These are phyloP conservation scores for Sycophila sp. DNA, from an alignment of 1,140 invertebrate genomes.

Conservation along the genomic window DNA sequence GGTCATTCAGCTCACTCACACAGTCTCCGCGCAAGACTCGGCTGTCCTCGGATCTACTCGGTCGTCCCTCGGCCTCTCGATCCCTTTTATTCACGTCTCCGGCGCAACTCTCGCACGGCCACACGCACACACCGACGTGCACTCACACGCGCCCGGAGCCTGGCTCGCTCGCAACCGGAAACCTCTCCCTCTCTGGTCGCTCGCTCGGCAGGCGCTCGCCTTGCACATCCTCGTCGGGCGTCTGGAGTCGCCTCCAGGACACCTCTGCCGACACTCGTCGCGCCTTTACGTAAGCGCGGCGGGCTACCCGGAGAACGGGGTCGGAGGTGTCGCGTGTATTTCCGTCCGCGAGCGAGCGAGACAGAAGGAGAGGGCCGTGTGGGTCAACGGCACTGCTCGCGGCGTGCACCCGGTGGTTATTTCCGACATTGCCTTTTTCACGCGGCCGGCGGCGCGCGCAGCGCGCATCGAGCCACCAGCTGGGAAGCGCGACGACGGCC, in stretches of 20 bases:
- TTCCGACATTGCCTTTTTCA: constrained; percentile 36
- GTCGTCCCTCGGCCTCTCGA: not conserved
- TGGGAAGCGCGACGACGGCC: not conserved
- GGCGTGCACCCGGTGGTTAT: constrained; percentile 21
- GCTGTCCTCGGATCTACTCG: constrained; percentile 2
- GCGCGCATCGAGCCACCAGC: too few species aligned
- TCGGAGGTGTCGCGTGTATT: constrained; percentile 12
- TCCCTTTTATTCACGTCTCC: constrained; percentile 28
- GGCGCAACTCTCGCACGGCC: not conserved
- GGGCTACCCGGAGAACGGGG: constrained; percentile 26
- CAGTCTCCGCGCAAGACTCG: not conserved
- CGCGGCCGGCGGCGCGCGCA: too few species aligned
- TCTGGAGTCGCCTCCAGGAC: too few species aligned
- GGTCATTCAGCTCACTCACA: not conserved
- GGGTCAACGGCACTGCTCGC: constrained; percentile 36
- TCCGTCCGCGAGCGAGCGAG: not conserved
- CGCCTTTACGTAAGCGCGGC: constrained; percentile 22
- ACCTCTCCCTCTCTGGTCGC: constrained; percentile 1
- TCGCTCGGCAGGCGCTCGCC: not conserved
- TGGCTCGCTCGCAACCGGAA: constrained; percentile 2
- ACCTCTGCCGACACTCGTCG: not conserved
- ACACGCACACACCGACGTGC: too few species aligned
- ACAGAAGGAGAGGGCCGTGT: not conserved
- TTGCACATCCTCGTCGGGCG: too few species aligned
- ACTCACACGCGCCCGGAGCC: too few species aligned